A percentile compares a stretch with the other conserved stretches of the same genome.
These are phyloP conservation scores for Electrona antarctica DNA, from an alignment of 2,113 vertebrate genomes.

Conservation along the genomic window DNA sequence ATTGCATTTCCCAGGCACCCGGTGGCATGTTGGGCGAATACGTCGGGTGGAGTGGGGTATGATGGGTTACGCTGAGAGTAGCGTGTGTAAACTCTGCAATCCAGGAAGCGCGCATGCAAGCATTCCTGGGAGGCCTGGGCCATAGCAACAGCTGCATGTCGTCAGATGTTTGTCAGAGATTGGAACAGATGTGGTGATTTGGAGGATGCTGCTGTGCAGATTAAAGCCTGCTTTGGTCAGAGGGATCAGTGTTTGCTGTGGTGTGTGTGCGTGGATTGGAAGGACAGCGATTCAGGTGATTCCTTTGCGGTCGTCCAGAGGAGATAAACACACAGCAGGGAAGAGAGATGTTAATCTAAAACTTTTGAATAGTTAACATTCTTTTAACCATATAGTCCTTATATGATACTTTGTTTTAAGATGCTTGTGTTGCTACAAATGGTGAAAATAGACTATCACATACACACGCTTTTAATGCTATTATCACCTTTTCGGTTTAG, in stretches of 20 bases:
- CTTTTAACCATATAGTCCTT: too few species aligned
- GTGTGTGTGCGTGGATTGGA: not conserved
- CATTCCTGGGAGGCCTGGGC: conserved; percentile 23
- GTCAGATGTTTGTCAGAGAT: conserved; percentile 50
- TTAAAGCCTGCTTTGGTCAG: conserved; percentile 40
- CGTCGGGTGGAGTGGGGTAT: not conserved
- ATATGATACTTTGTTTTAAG: too few species aligned
- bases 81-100: conserved; percentile 26
- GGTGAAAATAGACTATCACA: not conserved
- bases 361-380: too few species aligned
- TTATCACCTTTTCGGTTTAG: too few species aligned
- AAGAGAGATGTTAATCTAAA: too few species aligned
- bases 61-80: not conserved
- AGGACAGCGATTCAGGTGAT: conserved; percentile 17
- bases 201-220: conserved; percentile 45
- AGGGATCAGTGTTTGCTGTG: conserved; percentile 45
- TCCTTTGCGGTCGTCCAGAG: not conserved
- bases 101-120: conserved; percentile 41
- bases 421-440: too few species aligned
- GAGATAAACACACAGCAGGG: not conserved
- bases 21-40: not conserved
- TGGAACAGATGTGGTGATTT: conserved; percentile 59
- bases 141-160: conserved; percentile 56
- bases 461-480: not conserved
- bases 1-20: not conserved